Conservation (phyloP, 1,140 invertebrate genomes). For the Aethina tumida region DNA sequence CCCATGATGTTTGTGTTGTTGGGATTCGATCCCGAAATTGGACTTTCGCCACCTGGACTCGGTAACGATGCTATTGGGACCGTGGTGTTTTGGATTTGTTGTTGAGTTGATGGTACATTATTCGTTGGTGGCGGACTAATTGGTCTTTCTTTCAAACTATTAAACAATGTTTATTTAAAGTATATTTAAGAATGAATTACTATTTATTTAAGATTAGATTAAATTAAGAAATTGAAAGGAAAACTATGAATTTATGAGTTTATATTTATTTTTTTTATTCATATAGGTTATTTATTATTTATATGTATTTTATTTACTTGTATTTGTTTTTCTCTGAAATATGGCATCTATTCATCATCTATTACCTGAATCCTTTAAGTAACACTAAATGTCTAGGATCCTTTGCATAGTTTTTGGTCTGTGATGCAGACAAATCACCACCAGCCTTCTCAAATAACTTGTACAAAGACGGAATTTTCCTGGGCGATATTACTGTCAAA, state of each 20-base stretch:
- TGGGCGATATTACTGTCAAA: constrained; percentile 78
- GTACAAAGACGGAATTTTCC: constrained; percentile 72
- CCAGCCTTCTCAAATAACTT: constrained; percentile 76
- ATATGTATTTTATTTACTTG: too few relatives aligned
- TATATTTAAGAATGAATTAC: too few relatives aligned
- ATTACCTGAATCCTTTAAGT: constrained; percentile 57
- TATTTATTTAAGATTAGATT: too few relatives aligned
- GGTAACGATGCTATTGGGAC: constrained; percentile 37
- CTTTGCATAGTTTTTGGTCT: constrained; percentile 85
- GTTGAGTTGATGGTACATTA: constrained; percentile 33
- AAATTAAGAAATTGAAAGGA: too few relatives aligned
- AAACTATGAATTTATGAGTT: too few relatives aligned
- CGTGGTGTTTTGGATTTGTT: constrained; percentile 25
- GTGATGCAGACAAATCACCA: constrained; percentile 65
- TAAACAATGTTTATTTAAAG: too few relatives aligned
- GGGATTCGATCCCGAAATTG: constrained; percentile 28
- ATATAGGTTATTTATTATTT: too few relatives aligned
- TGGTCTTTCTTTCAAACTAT: constrained; percentile 69
- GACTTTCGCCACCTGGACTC: constrained; percentile 50
- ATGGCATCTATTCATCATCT: too few relatives aligned
- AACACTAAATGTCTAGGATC: constrained; percentile 76
- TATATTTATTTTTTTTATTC: too few relatives aligned
- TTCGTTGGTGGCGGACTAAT: constrained; percentile 59
- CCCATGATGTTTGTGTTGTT: constrained; percentile 26
- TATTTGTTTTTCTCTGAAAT: too few relatives aligned